phyloP scores from a whole-genome alignment of 1,140 invertebrate genomes.

The Philotrypesis tridentata region DNA sequence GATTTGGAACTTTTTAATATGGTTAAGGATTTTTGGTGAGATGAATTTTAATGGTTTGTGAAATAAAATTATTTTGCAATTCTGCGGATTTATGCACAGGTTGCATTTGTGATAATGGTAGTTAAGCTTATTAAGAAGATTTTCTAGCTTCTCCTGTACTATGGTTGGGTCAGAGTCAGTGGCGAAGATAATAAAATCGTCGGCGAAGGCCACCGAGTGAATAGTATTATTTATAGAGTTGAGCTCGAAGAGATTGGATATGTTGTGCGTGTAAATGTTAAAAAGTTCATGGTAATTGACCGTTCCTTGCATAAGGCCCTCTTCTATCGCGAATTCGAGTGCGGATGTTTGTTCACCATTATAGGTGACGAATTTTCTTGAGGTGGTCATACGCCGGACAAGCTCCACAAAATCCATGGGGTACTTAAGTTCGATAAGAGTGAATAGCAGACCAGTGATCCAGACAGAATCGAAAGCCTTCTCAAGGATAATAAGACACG shows the following conservation, averaged over 20 bases:
- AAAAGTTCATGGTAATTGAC: slow-evolving; percentile 14
- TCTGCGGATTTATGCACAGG: slow-evolving; percentile 48
- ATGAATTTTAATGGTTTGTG: neutral
- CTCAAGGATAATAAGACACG: slow-evolving; percentile 16
- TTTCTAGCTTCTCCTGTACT: slow-evolving; percentile 9
- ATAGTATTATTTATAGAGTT: slow-evolving; percentile 6
- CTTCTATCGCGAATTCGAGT: neutral
- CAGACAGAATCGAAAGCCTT: slow-evolving; percentile 58
- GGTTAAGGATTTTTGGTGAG: too few relatives aligned
- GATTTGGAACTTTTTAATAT: too few relatives aligned
- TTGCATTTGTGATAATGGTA: slow-evolving; percentile 44
- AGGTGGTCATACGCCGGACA: neutral
- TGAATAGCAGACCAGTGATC: slow-evolving; percentile 56
- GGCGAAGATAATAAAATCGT: slow-evolving; percentile 41
- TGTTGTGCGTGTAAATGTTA: slow-evolving; percentile 10
- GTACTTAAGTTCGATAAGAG: slow-evolving; percentile 55
- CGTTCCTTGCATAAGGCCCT: slow-evolving; percentile 46
- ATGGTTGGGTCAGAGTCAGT: slow-evolving; percentile 14
- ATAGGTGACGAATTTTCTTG: neutral
- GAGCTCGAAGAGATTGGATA: neutral
- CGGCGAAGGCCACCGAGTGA: slow-evolving; percentile 41
- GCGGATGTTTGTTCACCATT: neutral
- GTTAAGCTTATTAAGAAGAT: slow-evolving; percentile 1
- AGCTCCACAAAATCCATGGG: slow-evolving; percentile 50
- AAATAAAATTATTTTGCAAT: slow-evolving; percentile 56